Base-by-base conservation (phyloP, 2,888 invertebrate species). In the Melanotus villosus region DNA sequence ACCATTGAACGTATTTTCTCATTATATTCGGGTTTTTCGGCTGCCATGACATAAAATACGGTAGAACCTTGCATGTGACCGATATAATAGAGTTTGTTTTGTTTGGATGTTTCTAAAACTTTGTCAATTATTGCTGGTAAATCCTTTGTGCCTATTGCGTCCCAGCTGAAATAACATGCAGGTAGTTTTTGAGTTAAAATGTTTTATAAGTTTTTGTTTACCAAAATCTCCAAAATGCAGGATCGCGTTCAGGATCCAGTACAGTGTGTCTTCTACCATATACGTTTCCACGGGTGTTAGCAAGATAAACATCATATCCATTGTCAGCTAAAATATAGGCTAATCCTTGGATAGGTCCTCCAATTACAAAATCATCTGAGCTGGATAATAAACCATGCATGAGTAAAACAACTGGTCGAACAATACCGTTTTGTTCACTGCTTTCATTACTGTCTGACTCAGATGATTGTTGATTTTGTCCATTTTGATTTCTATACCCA, bases 301-400 rank as follows among this genome's bases (percentile, higher is more conserved):
- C 90, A 73, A 91, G 71, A 89, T 89, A 91, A 0, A 87, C 87
- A 56, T 87, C 87, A 69, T 84, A 87, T n/a, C 87, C 87, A 14
- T 79, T 78, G 65, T 87, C 85, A 4, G 85, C 84, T 21, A 87
- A 74, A 14, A 81, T 65, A 56, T 81, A 85, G 0, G 79, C 86
- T 3, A 89, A 78, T 65, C 87, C 85, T 79, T 90, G 89, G 21
- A 85, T 80, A 0, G 87, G 90, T 7, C 92, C 91, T 58, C 90
- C 85, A 7, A 92, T 82, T 1, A 95, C 85, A 91, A 92, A 95
- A 80, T 91, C 91, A 0, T 91, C 90, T 0, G 93, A 91, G 75
- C 91, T 90, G 14, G 90, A 89, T 0, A 93, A 84, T 1, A 96
- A 83, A 0, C 96, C 96, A 79, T 94, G 95, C 78, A 93, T 93